A percentile compares a stretch with the other conserved stretches of the same genome.
phyloP scores from a whole-genome alignment of 2,888 invertebrate species.

The Onchidella celtica region DNA sequence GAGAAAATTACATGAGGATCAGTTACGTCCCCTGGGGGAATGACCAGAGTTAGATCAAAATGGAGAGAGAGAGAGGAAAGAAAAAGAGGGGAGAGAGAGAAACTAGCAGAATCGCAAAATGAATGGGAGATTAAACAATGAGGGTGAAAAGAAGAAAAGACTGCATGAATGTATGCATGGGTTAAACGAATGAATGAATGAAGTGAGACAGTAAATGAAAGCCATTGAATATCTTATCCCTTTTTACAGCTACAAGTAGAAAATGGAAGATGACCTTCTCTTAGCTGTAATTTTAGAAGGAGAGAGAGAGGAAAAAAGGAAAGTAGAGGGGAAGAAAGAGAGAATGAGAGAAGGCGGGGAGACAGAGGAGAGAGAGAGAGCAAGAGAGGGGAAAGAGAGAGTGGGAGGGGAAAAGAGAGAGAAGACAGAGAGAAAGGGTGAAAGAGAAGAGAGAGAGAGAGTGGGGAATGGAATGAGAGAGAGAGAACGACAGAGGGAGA shows the following conservation, averaged over 20 bases:
- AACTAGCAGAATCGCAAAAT: background rate
- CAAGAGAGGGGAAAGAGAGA: background rate
- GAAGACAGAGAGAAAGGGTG: too few species aligned
- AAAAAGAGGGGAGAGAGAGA: constrained; percentile 11
- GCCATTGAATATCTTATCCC: too few species aligned
- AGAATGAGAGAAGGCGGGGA: constrained; percentile 12
- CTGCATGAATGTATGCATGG: background rate
- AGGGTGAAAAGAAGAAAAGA: too few species aligned
- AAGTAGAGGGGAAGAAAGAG: background rate
- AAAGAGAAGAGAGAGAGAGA: background rate
- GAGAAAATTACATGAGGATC: too few species aligned
- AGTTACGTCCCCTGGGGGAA: too few species aligned
- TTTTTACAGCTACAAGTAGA: too few species aligned
- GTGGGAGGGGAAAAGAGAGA: background rate
- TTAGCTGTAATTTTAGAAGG: background rate
- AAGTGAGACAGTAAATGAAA: background rate
- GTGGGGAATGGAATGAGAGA: background rate
- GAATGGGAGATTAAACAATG: background rate
- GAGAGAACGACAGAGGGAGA: background rate
- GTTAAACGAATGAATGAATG: background rate
- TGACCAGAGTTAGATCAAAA: too few species aligned
- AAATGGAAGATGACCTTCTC: too few species aligned
- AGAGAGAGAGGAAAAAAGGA: background rate
- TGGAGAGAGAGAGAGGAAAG: background rate
- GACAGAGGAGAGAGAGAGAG: background rate